These are phyloP conservation scores for Passer domesticus DNA, from an alignment of 2,113 vertebrate species.

Conservation along the genomic window DNA sequence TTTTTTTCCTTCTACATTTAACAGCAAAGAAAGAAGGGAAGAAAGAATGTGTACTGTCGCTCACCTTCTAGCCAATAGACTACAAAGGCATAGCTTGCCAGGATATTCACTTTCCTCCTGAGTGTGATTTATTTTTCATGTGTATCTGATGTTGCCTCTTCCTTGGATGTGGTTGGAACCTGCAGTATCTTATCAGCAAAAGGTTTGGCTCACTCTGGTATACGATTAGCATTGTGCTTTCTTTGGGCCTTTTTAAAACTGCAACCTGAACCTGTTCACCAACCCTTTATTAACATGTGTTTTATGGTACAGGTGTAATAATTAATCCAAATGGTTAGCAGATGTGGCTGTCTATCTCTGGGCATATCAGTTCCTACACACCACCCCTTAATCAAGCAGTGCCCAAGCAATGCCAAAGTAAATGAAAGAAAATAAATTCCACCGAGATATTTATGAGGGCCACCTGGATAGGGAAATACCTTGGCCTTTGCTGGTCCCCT, in stretches of 20 bases:
- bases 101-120: not conserved
- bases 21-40: constrained; percentile 39
- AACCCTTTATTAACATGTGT: constrained; percentile 71
- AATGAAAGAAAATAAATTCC: constrained; percentile 83
- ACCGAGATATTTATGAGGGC: constrained; percentile 74
- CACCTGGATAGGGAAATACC: constrained; percentile 73
- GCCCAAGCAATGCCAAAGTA: constrained; percentile 75
- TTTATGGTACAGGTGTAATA: constrained; percentile 80
- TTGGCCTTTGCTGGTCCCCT: constrained; percentile 49
- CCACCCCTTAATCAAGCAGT: constrained; percentile 70
- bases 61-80: constrained; percentile 46
- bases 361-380: constrained; percentile 61
- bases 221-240: not conserved
- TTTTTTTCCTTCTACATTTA: constrained; percentile 72
- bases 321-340: constrained; percentile 79
- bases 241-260: constrained; percentile 44
- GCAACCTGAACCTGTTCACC: constrained; percentile 58
- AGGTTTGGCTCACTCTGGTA: not conserved
- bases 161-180: not conserved
- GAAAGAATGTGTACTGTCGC: not conserved
- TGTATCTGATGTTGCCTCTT: not conserved
- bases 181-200: not conserved
- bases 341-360: constrained; percentile 78
- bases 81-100: constrained; percentile 16
- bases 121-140: not conserved